phyloP scores from a whole-genome alignment of 2,797 vertebrate genomes.

The Sebastiscus albofasciatus region DNA sequence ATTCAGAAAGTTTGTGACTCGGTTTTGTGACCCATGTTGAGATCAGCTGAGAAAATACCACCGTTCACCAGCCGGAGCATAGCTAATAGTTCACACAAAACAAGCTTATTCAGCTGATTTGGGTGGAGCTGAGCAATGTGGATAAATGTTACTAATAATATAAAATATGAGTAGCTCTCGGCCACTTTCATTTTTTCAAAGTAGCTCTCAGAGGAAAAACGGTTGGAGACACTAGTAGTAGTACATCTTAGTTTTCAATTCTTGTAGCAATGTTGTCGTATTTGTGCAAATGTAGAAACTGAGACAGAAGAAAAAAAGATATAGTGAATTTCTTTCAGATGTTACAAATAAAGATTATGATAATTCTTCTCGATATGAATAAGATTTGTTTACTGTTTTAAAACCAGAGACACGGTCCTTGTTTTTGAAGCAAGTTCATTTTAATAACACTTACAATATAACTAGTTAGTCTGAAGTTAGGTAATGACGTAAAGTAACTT shows the following conservation, averaged over 20 bases:
- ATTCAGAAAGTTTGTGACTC: too few species aligned
- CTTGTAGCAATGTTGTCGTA: not conserved
- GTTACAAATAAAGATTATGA: not conserved
- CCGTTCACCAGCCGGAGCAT: too few species aligned
- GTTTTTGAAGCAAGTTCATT: not conserved
- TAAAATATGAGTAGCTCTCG: too few species aligned
- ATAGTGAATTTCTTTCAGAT: not conserved
- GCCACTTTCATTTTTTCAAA: too few species aligned
- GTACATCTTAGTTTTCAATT: not conserved
- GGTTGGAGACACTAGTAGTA: too few species aligned
- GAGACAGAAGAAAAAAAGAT: not conserved
- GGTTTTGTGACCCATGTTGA: too few species aligned
- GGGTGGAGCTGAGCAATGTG: too few species aligned
- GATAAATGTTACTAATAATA: too few species aligned
- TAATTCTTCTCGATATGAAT: not conserved
- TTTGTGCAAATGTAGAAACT: not conserved
- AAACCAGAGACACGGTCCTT: not conserved
- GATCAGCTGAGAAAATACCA: too few species aligned
- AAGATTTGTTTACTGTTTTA: not conserved
- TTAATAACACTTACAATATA: not conserved
- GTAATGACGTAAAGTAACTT: not conserved
- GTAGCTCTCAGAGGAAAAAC: too few species aligned
- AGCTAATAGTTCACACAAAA: too few species aligned
- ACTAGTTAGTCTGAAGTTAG: not conserved
- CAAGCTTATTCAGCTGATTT: too few species aligned